Percentiles rank a stretch among this genome's conserved stretches.
Conservation (phyloP, 2,888 invertebrate species). For the Eilema caniola region DNA sequence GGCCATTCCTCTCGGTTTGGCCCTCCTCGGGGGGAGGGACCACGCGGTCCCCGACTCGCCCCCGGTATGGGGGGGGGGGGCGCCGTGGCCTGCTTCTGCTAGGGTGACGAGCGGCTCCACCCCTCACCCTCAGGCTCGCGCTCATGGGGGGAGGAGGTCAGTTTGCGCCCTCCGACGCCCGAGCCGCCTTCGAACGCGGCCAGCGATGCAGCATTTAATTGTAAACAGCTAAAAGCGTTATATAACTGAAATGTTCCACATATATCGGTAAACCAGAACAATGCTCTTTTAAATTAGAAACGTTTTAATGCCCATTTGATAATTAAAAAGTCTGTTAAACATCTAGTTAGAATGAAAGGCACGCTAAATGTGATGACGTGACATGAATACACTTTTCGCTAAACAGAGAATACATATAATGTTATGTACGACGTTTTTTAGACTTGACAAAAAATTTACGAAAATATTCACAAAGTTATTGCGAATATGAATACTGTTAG, state of each 20-base stretch:
- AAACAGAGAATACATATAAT: constrained; percentile 46
- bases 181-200: no score
- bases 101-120: no score
- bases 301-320: constrained; percentile 51
- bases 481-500: not conserved
- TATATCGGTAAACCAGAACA: not conserved
- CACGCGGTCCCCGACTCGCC: no score
- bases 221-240: not conserved
- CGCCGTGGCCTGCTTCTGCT: no score
- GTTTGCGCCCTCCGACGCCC: no score
- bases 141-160: no score
- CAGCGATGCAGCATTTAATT: no score
- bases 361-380: constrained; percentile 68
- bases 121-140: no score
- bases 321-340: constrained; percentile 58
- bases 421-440: not conserved
- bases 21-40: no score
- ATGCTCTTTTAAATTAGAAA: constrained; percentile 13
- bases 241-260: not conserved
- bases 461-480: not conserved
- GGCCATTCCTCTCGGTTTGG: no score
- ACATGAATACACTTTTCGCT: constrained; percentile 66
- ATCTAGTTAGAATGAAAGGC: constrained; percentile 45
- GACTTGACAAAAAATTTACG: not conserved
- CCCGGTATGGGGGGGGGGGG: no score